These are phyloP conservation scores for Nycticorax nycticorax DNA, from an alignment of 2,113 vertebrate species.

Conservation along the genomic window DNA sequence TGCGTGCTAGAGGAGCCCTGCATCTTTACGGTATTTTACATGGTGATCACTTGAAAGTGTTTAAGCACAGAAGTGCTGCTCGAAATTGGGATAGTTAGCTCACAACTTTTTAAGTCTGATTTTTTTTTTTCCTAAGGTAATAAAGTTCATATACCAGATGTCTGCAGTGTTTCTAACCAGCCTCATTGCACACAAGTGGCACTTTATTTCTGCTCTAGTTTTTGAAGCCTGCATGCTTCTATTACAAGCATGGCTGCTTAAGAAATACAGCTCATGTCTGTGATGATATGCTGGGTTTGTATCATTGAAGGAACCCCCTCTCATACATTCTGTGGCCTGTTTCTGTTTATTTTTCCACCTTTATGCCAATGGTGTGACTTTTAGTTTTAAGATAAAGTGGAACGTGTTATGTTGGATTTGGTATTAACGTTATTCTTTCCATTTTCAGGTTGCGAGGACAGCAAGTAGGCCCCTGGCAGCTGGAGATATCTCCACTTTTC, in stretches of 20 bases:
- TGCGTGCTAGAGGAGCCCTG: neutral
- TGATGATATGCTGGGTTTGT: neutral
- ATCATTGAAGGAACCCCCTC: neutral
- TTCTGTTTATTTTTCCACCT: neutral
- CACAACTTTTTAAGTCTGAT: neutral
- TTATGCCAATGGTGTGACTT: neutral
- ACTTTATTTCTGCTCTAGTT: neutral
- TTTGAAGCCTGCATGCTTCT: neutral
- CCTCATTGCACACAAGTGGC: neutral
- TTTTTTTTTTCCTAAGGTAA: neutral
- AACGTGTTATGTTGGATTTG: neutral
- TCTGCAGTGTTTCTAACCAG: neutral
- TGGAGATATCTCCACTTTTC: conserved; percentile 85
- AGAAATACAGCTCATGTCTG: neutral
- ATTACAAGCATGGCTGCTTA: neutral
- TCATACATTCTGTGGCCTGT: neutral
- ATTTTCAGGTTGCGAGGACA: conserved; percentile 87
- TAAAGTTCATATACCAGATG: neutral
- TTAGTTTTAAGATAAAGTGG: neutral
- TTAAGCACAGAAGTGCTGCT: neutral
- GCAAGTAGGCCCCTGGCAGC: conserved; percentile 88
- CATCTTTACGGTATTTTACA: neutral
- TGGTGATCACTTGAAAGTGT: neutral
- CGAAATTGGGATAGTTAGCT: neutral
- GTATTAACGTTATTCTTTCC: neutral